Conservation (phyloP, 2,888 invertebrate genomes). For the Yponomeuta sedellus region DNA sequence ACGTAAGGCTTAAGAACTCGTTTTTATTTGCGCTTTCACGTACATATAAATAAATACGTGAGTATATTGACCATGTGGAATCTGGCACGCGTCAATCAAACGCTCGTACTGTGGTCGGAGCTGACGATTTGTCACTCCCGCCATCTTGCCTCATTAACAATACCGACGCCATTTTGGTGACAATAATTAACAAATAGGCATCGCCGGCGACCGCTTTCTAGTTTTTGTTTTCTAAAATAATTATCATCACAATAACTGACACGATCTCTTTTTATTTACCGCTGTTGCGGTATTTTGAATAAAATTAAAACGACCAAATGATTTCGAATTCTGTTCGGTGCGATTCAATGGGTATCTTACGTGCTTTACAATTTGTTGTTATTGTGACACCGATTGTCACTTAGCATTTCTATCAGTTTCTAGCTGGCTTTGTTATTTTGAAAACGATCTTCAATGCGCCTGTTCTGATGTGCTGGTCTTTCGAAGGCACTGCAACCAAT, state of each 20-base stretch:
- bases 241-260: conserved; percentile 73
- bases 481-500: neutral
- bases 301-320: conserved; percentile 59
- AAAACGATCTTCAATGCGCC: neutral
- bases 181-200: conserved; percentile 75
- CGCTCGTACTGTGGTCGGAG: conserved; percentile 46
- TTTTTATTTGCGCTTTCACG: conserved; percentile 70
- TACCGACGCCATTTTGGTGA: conserved; percentile 69
- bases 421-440: neutral
- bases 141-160: conserved; percentile 67
- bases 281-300: conserved; percentile 73
- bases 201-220: conserved; percentile 69
- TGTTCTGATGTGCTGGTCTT: neutral
- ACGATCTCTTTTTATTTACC: conserved; percentile 70
- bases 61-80: conserved; percentile 56
- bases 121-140: conserved; percentile 68
- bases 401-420: conserved; percentile 14
- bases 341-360: conserved; percentile 42
- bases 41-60: conserved; percentile 68
- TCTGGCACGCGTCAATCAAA: conserved; percentile 76
- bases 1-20: conserved; percentile 57
- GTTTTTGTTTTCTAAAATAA: conserved; percentile 74
- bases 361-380: conserved; percentile 16
- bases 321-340: conserved; percentile 52
- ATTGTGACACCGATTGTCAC: conserved; percentile 16